Evolutionary conservation across 2,888 invertebrate species (phyloP).

Genomic region (Nomada goodeniana): DNA sequence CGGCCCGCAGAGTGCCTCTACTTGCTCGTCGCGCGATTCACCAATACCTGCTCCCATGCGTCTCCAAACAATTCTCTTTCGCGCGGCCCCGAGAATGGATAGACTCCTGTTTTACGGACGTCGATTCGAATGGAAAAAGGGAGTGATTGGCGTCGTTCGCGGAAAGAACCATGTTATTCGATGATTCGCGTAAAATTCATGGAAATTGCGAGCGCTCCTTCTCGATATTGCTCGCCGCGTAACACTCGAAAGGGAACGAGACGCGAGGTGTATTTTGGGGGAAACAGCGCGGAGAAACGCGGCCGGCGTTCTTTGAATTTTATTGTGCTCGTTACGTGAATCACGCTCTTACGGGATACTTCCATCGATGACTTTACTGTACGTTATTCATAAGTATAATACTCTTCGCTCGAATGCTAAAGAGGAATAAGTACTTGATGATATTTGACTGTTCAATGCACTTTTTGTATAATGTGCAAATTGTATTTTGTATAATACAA

Average conservation of each 20-base stretch:
- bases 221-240: neutral
- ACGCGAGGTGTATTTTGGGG: neutral
- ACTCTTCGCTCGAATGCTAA: no score
- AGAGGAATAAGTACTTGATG: no score
- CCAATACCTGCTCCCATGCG: neutral
- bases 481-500: no score
- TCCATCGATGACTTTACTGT: no score
- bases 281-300: neutral
- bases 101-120: conserved; percentile 17
- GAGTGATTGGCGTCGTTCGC: conserved; percentile 16
- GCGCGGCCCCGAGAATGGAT: neutral
- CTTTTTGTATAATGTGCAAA: no score
- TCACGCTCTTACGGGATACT: neutral
- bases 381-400: no score
- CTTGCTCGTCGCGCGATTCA: neutral
- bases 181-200: conserved; percentile 6
- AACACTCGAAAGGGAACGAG: neutral
- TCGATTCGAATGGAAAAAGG: conserved; percentile 18
- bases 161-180: conserved; percentile 2
- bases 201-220: neutral
- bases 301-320: conserved; percentile 16
- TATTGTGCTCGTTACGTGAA: conserved; percentile 40
- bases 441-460: no score
- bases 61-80: neutral
- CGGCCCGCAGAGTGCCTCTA: neutral